Evolutionary conservation across 1,140 invertebrate species (phyloP), one percentile per base, ranked within the genome.

Genomic region (Tetramorium simillimum): DNA sequence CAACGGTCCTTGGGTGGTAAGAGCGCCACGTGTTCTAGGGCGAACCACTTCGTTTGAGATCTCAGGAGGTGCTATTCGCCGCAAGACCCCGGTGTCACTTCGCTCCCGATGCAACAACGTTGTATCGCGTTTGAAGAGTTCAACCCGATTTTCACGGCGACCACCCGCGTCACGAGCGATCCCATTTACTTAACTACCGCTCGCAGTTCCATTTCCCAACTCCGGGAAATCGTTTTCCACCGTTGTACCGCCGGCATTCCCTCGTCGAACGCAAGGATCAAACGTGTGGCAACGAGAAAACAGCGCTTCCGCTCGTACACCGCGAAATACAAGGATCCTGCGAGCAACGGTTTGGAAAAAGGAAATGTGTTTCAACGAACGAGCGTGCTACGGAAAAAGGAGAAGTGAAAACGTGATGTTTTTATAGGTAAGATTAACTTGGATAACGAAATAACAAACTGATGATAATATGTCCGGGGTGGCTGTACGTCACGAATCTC

Each of bases 111-210:
- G 78, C 51, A 67, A 84, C 88, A 43, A 60, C 78, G 72, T 21
- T 67, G 63, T 67, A 67, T 67, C 63, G 63, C 37, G 40, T 33
- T 89, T 73, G 75, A 89, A 84, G 88, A 89, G 63, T 80, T 62
- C 67, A 18, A 89, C 78, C 76, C 77, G 89, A 87, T 90, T 86
- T 60, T 21, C 63, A 53, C 67, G 46, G 73, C 77, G 62, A 56
- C 53, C 63, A 77, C 14, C 49, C 84, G 72, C 76, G 80, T 78
- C 86, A 78, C 73, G 70, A 86, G 63, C 88, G 76, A 90, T 90
- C 72, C 88, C 89, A 88, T 90, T 90, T 90, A 90, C 86, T 90
- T 90, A 90, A 90, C 89, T 88, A 87, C 76, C 75, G 70, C 69
- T 88, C 63, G 86, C 77, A 53, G 37, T 73, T 18, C 37, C 72